A percentile compares a stretch with the other conserved stretches of the same genome.
Conservation (phyloP, 1,140 invertebrate genomes). For the Pantala flavescens region DNA sequence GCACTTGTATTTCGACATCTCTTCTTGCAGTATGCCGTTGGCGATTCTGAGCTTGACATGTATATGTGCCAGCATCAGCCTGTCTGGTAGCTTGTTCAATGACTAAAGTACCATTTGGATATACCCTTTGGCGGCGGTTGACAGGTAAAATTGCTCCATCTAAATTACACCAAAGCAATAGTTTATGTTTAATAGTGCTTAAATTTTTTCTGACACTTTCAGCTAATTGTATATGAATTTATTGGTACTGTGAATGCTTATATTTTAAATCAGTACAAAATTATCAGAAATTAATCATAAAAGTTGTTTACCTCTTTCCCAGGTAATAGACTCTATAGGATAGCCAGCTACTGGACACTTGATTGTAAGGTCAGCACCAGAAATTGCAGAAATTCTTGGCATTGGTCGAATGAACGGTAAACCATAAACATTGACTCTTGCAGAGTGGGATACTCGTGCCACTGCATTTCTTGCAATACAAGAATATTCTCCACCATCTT, state of each 20-base stretch:
- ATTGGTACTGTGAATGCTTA: too few relatives aligned
- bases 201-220: too few relatives aligned
- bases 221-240: too few relatives aligned
- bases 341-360: conserved; percentile 90
- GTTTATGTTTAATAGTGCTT: not conserved
- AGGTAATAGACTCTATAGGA: conserved; percentile 76
- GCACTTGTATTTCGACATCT: conserved; percentile 73
- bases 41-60: conserved; percentile 75
- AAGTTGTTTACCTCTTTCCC: conserved; percentile 75
- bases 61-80: conserved; percentile 67
- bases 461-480: conserved; percentile 79
- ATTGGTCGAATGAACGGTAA: conserved; percentile 79
- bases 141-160: conserved; percentile 72
- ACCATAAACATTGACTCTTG: conserved; percentile 82
- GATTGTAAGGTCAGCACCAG: conserved; percentile 72
- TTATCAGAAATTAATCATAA: not conserved
- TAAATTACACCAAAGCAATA: conserved; percentile 28
- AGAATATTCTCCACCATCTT: conserved; percentile 85
- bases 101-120: conserved; percentile 73
- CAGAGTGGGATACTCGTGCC: conserved; percentile 61
- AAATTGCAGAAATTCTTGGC: conserved; percentile 81
- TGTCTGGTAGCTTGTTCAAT: conserved; percentile 68
- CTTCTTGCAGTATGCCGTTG: conserved; percentile 67
- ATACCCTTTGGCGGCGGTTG: conserved; percentile 77
- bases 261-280: too few relatives aligned